phyloP scores from a whole-genome alignment of 2,888 invertebrate genomes.

The Amphipyra tragopoginis region DNA sequence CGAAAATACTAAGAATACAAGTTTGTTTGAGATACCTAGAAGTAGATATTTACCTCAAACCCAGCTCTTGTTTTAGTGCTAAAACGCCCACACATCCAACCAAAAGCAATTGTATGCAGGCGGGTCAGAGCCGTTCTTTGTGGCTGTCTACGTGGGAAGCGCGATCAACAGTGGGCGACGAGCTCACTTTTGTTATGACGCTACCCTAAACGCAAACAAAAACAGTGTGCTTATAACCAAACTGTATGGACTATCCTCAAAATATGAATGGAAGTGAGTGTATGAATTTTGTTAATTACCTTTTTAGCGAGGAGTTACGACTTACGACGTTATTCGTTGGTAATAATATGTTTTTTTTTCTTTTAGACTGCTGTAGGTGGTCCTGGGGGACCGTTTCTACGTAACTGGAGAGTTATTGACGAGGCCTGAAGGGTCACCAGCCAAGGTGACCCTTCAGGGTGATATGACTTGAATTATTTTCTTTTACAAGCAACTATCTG shows the following conservation, averaged over 20 bases:
- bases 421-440: no score
- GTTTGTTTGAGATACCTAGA: not conserved
- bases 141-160: conserved; percentile 2
- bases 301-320: not conserved
- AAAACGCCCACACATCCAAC: not conserved
- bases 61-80: not conserved
- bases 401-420: no score
- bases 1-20: not conserved
- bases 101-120: conserved; percentile 20
- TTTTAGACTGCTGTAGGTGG: no score
- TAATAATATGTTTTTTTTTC: no score
- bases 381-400: no score
- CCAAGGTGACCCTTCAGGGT: no score
- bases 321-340: no score
- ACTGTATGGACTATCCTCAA: not conserved
- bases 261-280: conserved; percentile 25
- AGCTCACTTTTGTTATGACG: conserved; percentile 1
- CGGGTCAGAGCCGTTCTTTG: conserved; percentile 7
- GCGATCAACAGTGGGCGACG: not conserved
- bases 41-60: conserved; percentile 13
- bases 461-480: no score
- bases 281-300: conserved; percentile 17
- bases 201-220: conserved; percentile 25
- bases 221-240: conserved; percentile 7
- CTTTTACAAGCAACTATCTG: no score